Percentiles rank a stretch among this genome's conserved stretches.
Evolutionary conservation across 1,140 invertebrate genomes (phyloP).

Genomic region (Calycopis cecrops): DNA sequence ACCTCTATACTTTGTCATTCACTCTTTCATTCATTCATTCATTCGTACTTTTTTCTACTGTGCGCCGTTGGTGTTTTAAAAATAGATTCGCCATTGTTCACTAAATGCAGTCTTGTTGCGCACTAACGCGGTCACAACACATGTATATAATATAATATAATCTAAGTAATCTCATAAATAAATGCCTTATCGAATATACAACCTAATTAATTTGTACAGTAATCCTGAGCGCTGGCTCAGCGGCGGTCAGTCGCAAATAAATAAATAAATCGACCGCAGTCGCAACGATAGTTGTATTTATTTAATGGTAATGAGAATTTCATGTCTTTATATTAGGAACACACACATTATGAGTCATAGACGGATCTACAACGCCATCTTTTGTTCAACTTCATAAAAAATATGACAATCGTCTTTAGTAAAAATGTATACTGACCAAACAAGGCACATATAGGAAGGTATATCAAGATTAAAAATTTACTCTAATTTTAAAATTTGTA

Average conservation of each 20-base stretch:
- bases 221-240: slow-evolving; percentile 48
- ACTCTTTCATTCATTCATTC: no score
- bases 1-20: no score
- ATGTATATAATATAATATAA: slow-evolving; percentile 41
- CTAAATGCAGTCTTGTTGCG: slow-evolving; percentile 67
- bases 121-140: slow-evolving; percentile 62
- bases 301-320: slow-evolving; percentile 34
- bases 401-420: no score
- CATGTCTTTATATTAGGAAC: slow-evolving; percentile 65
- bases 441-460: no score
- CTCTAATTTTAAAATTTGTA: no score
- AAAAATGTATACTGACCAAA: no score
- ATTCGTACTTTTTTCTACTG: no score
- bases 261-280: slow-evolving; percentile 69
- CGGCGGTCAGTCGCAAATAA: slow-evolving; percentile 66
- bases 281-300: slow-evolving; percentile 58
- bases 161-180: slow-evolving; percentile 74
- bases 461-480: no score
- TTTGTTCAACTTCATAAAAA: no score
- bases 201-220: slow-evolving; percentile 71
- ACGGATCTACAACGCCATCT: no score
- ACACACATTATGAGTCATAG: slow-evolving; percentile 22
- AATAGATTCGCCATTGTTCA: slow-evolving; percentile 32
- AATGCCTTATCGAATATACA: slow-evolving; percentile 56
- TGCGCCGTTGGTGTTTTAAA: background rate